Base-by-base conservation (phyloP, 1,140 invertebrate genomes). In the Zaprionus lachaisei region DNA sequence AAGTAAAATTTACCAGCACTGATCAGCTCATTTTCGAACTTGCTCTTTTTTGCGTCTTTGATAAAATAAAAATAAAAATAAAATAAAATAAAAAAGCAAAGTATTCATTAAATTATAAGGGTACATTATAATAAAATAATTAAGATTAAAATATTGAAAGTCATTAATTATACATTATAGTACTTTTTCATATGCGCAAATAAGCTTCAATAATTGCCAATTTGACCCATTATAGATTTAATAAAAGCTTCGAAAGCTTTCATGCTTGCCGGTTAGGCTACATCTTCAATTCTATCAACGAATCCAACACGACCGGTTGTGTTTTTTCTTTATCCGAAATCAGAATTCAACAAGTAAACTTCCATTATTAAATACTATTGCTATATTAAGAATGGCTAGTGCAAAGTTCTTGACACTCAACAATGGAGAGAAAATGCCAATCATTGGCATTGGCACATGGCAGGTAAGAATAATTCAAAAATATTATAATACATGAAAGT, bases 401-500 rank as follows among this genome's bases (percentile, higher is more conserved):
- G 79, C 68, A 6, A 81, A 89, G 55, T 91, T 76, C 57, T 73
- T 93, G 38, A 91, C 79, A 4, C 80, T 93, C 0, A 91, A 91
- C 61, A 93, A 92, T 84, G 94, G 93, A 17, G 91, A 94, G 77
- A 92, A 95, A 77, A 97, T 97, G 95, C 96, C 96, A 0, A 94
- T 94, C 72, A 92, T 97, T 51, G 96, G 96, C 44, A 94, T 97
- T 76, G 96, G 96, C 63, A 97, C 96, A 71, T 97, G 96, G 96
- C 96, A 96, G 94, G 96, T 96, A 92, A 94, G 41, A 47, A 17
- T 47, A 47, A 51, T 12, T 12, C 20, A 22, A 14, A 20, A 14
- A 7, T 17, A 47, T 17, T 7, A 7, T 22, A 51, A 12, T 7
- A 22, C 22, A 15, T 47, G 20, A 49, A 20, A 51, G 20, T 24